A percentile compares a stretch with the other conserved stretches of the same genome.
These are phyloP conservation scores for Agelaius tricolor DNA, from an alignment of 2,113 vertebrate genomes.

Conservation along the genomic window DNA sequence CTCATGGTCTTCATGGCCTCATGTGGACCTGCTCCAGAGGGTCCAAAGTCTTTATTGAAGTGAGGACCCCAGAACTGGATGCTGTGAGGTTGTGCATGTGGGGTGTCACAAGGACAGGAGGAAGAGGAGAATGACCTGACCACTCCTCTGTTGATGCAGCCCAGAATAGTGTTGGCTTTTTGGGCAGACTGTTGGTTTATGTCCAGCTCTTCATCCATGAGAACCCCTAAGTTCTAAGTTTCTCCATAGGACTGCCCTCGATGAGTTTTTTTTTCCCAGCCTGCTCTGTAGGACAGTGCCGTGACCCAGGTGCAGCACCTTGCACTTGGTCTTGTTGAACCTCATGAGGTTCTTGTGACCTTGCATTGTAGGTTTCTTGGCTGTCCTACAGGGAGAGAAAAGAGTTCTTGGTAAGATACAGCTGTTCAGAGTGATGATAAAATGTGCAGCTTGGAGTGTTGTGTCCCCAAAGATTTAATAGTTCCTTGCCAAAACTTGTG, in stretches of 20 bases:
- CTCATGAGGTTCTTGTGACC: background rate
- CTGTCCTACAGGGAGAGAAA: background rate
- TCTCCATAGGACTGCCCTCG: background rate
- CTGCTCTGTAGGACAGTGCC: background rate
- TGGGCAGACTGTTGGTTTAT: background rate
- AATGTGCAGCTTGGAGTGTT: background rate
- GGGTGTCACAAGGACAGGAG: background rate
- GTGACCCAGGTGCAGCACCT: background rate
- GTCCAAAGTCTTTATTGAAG: background rate
- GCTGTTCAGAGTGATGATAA: background rate
- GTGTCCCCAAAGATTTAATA: background rate
- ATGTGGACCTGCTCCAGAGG: background rate
- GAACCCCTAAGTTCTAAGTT: background rate
- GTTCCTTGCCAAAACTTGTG: background rate
- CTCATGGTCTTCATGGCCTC: background rate
- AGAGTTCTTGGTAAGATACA: rapidly evolving
- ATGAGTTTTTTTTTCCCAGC: background rate
- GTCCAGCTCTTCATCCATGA: background rate
- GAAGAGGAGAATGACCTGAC: background rate
- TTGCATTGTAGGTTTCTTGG: background rate
- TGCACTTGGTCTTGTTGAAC: background rate
- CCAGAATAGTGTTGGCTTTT: background rate
- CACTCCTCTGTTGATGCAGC: background rate
- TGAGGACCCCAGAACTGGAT: background rate
- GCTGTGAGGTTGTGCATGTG: background rate